Percentiles rank a stretch among this genome's conserved stretches.
Conservation (phyloP, 2,113 vertebrate species). For the Calypte anna region DNA sequence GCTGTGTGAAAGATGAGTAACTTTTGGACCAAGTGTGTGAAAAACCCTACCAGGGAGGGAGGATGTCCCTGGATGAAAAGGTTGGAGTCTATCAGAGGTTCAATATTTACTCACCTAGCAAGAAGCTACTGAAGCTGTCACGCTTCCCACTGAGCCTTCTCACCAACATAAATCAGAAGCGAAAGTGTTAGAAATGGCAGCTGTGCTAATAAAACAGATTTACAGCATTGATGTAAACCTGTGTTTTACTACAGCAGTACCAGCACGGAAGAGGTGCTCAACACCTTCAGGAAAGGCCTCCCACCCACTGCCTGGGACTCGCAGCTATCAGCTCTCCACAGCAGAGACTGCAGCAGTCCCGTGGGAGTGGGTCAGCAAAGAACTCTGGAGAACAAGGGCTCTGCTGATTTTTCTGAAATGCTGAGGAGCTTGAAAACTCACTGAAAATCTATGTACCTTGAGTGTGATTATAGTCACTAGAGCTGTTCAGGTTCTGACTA, state of each 20-base stretch:
- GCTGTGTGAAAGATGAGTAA: not conserved
- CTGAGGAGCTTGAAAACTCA: not conserved
- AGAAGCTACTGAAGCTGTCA: not conserved
- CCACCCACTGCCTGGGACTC: not conserved
- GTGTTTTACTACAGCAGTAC: not conserved
- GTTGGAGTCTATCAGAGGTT: not conserved
- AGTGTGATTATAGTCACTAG: not conserved
- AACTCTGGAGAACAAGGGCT: not conserved
- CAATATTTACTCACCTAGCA: not conserved
- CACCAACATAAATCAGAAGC: not conserved
- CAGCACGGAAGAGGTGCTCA: not conserved
- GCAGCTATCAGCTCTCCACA: not conserved
- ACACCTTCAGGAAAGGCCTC: not conserved
- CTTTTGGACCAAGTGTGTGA: not conserved
- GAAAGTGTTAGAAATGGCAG: not conserved
- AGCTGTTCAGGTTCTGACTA: not conserved
- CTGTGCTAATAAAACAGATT: constrained; percentile 18
- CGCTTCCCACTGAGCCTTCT: not conserved
- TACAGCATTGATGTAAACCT: not conserved
- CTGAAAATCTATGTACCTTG: not conserved
- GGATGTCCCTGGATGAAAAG: not conserved
- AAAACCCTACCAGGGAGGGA: not conserved
- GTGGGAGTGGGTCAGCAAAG: not conserved
- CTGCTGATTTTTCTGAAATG: not conserved
- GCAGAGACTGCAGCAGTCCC: not conserved